These are phyloP conservation scores for Daktulosphaira vitifoliae DNA, from an alignment of 1,140 invertebrate species.

Conservation along the genomic window DNA sequence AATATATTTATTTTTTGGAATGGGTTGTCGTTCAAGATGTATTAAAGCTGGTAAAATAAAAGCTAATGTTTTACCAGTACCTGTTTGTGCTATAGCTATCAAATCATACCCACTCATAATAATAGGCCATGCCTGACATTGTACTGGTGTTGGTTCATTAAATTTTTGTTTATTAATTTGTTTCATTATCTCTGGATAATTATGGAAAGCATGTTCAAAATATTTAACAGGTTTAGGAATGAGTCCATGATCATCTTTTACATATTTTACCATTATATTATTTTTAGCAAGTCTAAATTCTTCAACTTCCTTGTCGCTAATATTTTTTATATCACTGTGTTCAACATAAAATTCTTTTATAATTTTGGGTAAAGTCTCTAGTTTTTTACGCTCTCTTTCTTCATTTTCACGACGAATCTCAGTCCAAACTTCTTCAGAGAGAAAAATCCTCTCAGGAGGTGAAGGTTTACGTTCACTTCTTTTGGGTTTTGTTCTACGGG, in stretches of 20 bases:
- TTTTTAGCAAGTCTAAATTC: constrained; percentile 53
- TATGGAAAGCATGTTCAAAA: constrained; percentile 73
- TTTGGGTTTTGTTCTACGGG: neutral
- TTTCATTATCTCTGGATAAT: constrained; percentile 70
- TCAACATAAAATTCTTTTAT: constrained; percentile 80
- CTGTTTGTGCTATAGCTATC: constrained; percentile 89
- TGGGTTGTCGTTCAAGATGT: constrained; percentile 72
- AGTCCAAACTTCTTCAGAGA: neutral
- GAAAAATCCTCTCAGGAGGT: neutral
- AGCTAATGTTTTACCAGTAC: constrained; percentile 84
- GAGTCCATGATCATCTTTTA: constrained; percentile 42
- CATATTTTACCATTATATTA: constrained; percentile 58
- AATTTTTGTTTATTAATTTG: constrained; percentile 79
- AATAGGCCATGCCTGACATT: constrained; percentile 82
- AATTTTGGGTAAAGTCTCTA: constrained; percentile 55
- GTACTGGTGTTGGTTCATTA: constrained; percentile 78
- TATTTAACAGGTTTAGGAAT: constrained; percentile 76
- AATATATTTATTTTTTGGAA: constrained; percentile 53
- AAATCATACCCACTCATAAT: constrained; percentile 74
- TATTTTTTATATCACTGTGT: constrained; percentile 57
- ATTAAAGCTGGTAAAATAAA: constrained; percentile 84
- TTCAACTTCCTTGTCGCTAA: constrained; percentile 54
- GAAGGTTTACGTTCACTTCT: constrained; percentile 33
- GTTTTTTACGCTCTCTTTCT: constrained; percentile 40
- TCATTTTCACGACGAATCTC: neutral